Evolutionary conservation across 2,888 invertebrate genomes (phyloP).

Genomic region (Meta bourneti): DNA sequence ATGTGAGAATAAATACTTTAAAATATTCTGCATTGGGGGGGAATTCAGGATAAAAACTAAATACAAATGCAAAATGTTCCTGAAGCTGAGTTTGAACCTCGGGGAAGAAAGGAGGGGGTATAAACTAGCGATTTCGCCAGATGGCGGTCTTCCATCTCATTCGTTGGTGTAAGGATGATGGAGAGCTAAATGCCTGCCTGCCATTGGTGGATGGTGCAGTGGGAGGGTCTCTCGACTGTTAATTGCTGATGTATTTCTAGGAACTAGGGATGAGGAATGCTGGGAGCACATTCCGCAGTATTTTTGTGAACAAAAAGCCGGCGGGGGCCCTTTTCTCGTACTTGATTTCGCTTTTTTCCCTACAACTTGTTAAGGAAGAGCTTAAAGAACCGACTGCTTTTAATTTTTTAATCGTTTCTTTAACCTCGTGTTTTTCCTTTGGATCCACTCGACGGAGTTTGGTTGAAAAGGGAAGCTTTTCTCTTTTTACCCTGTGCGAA

Average conservation of each 20-base stretch:
- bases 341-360: conserved; percentile 12
- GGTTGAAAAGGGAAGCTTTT: too few species aligned
- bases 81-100: neutral
- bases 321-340: conserved; percentile 16
- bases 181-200: conserved; percentile 4
- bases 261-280: conserved; percentile 54
- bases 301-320: conserved; percentile 61
- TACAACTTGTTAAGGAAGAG: neutral
- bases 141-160: conserved; percentile 56
- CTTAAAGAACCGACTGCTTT: neutral
- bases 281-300: conserved; percentile 60
- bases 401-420: too few species aligned
- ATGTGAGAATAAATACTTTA: too few species aligned
- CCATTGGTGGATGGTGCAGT: conserved; percentile 41
- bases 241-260: conserved; percentile 64
- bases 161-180: conserved; percentile 21
- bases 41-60: too few species aligned
- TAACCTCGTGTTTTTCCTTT: too few species aligned
- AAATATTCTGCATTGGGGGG: too few species aligned
- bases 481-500: too few species aligned
- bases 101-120: neutral
- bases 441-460: too few species aligned
- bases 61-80: neutral
- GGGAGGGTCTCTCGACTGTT: conserved; percentile 14
- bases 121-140: conserved; percentile 40